Conservation (phyloP, 2,797 vertebrate species). For the Chromobotia macracanthus region DNA sequence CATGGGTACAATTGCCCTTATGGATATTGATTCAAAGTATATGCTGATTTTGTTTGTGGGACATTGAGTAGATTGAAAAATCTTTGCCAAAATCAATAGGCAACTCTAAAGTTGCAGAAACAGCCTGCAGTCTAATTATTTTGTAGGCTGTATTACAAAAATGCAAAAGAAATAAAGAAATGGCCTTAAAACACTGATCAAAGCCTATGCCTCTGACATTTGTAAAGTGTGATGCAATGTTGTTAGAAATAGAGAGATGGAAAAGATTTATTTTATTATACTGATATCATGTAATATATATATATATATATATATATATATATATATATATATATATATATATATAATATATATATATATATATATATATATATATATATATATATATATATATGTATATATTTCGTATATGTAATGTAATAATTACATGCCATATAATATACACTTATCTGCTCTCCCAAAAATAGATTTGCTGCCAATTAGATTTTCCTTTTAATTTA, state of each 20-base stretch:
- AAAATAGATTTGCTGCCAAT: neutral
- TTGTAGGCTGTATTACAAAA: neutral
- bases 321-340: too few relatives aligned
- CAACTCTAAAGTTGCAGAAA: constrained; percentile 13
- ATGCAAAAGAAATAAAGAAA: neutral
- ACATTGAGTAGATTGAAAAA: constrained; percentile 5
- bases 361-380: too few relatives aligned
- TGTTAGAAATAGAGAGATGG: neutral
- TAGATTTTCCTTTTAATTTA: neutral
- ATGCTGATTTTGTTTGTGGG: constrained; percentile 2
- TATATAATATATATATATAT: too few relatives aligned
- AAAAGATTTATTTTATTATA: neutral
- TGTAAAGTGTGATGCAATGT: neutral
- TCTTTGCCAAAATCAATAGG: constrained; percentile 26
- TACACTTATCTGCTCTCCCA: neutral
- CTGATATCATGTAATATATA: too few relatives aligned
- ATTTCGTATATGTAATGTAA: neutral
- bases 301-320: too few relatives aligned
- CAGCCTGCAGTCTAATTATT: neutral
- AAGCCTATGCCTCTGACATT: neutral
- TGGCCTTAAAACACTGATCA: neutral
- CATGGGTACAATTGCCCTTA: neutral
- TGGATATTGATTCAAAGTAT: neutral
- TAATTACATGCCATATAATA: neutral
- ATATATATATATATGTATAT: too few relatives aligned